Conservation (phyloP, 2,113 vertebrate species). For the Sapayoa aenigma region DNA sequence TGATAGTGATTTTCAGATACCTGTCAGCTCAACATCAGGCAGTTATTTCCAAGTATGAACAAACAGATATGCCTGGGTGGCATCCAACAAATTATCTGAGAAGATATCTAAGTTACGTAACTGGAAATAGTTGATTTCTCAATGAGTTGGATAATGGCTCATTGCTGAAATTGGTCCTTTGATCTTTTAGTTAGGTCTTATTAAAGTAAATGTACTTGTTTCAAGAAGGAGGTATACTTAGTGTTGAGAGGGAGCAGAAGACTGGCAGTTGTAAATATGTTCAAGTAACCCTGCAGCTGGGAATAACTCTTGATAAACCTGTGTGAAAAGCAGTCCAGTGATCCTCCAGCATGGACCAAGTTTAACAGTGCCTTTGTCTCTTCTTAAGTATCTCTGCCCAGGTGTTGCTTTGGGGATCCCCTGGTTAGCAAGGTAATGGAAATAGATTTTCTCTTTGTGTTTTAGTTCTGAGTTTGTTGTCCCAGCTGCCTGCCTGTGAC, state of each 20-base stretch:
- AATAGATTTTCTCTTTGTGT: background rate
- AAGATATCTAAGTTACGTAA: background rate
- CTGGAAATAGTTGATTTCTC: background rate
- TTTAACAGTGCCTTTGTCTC: too few species aligned
- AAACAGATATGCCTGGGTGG: background rate
- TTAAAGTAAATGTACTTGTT: background rate
- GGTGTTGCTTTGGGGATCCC: background rate
- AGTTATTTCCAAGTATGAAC: background rate
- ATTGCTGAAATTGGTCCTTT: background rate
- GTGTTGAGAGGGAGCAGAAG: background rate
- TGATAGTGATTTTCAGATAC: background rate
- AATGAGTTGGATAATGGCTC: background rate
- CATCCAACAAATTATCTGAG: background rate
- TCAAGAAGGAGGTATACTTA: background rate
- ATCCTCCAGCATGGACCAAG: background rate
- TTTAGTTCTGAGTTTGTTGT: background rate
- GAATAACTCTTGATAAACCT: background rate
- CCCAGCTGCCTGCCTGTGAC: background rate
- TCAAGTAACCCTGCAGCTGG: background rate
- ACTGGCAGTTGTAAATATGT: background rate
- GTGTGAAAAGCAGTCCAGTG: background rate
- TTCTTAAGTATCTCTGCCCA: background rate
- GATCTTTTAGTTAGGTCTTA: background rate
- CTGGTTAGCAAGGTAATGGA: fast-evolving
- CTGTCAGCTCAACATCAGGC: background rate